Conservation (phyloP, 2,888 invertebrate genomes). For the Cosmopolites sordidus region DNA sequence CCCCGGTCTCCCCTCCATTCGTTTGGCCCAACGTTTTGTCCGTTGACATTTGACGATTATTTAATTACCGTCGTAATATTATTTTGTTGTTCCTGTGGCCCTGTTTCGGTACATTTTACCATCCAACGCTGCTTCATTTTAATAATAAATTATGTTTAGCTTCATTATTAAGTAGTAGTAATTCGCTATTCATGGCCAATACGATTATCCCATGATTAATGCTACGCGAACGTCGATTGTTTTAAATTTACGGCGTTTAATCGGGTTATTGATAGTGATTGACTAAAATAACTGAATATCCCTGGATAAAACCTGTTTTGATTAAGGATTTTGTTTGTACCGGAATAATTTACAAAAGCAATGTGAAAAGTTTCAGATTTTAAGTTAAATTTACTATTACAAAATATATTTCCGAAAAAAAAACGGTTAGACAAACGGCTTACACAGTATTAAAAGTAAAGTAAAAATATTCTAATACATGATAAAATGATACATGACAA, state of each 20-base stretch:
- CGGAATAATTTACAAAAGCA: no score
- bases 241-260: background rate
- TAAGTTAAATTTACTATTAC: no score
- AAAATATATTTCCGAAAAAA: no score
- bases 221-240: conserved; percentile 16
- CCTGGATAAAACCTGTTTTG: no score
- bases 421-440: no score
- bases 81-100: conserved; percentile 12
- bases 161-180: conserved; percentile 17
- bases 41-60: conserved; percentile 20
- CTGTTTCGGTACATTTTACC: conserved; percentile 15
- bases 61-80: conserved; percentile 19
- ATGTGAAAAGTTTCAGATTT: no score
- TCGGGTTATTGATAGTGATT: no score
- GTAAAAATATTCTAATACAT: no score
- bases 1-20: background rate
- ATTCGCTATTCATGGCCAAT: conserved; percentile 14
- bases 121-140: conserved; percentile 11
- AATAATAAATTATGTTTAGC: conserved; percentile 19
- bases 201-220: conserved; percentile 17
- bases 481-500: no score
- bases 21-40: conserved; percentile 10
- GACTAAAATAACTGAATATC: no score
- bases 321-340: no score
- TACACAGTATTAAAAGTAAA: no score